Conservation (phyloP, 1,140 invertebrate species). For the Aplysia californica region DNA sequence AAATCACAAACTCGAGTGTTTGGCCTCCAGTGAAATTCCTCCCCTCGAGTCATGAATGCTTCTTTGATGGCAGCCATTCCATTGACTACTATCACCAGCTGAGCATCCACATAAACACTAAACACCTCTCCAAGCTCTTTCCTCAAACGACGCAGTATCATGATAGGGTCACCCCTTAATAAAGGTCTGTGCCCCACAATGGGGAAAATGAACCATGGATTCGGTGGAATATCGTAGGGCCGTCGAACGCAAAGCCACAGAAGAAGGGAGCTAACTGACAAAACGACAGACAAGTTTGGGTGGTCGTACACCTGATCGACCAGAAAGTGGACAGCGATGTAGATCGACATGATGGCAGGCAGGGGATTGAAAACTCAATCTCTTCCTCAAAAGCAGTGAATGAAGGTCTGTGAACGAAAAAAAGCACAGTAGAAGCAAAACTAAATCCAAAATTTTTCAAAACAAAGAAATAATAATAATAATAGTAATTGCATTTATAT, state of each 20-base stretch:
- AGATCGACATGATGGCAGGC: constrained; percentile 24
- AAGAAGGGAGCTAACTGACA: constrained; percentile 15
- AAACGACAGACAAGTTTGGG: constrained; percentile 19
- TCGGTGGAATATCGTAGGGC: constrained; percentile 11
- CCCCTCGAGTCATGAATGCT: constrained; percentile 26
- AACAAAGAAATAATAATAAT: too few species aligned
- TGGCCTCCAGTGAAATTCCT: constrained; percentile 33
- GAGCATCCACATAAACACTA: constrained; percentile 32
- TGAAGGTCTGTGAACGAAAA: too few species aligned
- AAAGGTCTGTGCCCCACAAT: constrained; percentile 23
- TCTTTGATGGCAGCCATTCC: constrained; percentile 31
- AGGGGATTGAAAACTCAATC: too few species aligned
- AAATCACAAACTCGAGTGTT: constrained; percentile 33
- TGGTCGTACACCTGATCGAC: constrained; percentile 22
- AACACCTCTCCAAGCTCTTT: constrained; percentile 34
- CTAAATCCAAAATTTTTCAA: too few species aligned
- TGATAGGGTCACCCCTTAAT: constrained; percentile 17
- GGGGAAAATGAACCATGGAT: constrained; percentile 28
- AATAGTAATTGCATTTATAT: too few species aligned
- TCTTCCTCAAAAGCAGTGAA: too few species aligned
- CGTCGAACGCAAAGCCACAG: constrained; percentile 16
- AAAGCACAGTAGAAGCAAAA: too few species aligned
- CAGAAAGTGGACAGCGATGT: constrained; percentile 23
- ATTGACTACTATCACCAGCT: constrained; percentile 34
- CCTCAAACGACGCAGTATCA: constrained; percentile 17